phyloP scores from a whole-genome alignment of 2,797 vertebrate genomes.

The Monodelphis domestica region DNA sequence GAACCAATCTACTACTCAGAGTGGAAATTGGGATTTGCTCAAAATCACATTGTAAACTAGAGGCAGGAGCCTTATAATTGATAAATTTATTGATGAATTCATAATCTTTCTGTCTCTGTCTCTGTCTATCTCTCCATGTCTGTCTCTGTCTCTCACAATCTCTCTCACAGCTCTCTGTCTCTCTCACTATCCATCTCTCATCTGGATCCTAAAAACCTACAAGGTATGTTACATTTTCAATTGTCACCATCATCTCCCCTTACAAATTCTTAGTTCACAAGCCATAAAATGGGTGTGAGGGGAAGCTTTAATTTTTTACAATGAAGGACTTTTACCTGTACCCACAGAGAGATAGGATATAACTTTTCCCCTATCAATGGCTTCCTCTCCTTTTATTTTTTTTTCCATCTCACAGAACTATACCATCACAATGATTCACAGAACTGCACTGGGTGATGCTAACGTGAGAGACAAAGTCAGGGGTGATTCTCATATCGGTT shows the following conservation, averaged over 20 bases:
- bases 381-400: background rate
- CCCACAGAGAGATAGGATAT: background rate
- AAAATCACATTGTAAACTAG: background rate
- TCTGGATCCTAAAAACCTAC: background rate
- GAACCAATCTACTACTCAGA: background rate
- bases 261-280: background rate
- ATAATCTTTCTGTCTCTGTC: background rate
- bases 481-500: background rate
- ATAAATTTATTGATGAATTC: background rate
- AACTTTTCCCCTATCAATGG: background rate
- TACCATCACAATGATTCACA: background rate
- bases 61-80: background rate
- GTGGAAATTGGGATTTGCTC: background rate
- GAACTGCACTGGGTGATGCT: background rate
- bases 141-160: background rate
- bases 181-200: background rate
- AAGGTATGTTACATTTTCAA: background rate
- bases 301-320: background rate
- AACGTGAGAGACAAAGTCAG: background rate
- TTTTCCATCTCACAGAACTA: background rate
- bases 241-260: background rate
- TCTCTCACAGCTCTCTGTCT: too few relatives aligned
- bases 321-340: background rate
- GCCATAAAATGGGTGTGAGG: background rate
- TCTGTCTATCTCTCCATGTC: too few relatives aligned